phyloP scores from a whole-genome alignment of 2,113 vertebrate species.

The Larimichthys crocea region DNA sequence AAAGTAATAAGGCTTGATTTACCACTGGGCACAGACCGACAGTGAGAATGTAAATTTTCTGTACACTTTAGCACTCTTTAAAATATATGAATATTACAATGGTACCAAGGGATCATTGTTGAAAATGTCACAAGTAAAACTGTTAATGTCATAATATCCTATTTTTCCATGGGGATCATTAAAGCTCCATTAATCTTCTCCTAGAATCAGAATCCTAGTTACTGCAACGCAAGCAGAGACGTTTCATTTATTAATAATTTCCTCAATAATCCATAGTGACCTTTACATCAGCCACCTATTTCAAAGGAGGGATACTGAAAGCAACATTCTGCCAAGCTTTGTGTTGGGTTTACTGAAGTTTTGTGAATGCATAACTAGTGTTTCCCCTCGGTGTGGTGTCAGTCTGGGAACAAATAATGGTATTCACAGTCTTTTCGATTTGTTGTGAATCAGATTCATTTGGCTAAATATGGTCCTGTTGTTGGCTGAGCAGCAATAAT shows the following conservation, averaged over 20 bases:
- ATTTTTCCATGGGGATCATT: conserved; percentile 55
- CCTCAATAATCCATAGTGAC: conserved; percentile 57
- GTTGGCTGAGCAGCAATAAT: background rate
- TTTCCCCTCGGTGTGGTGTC: background rate
- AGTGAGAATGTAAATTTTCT: background rate
- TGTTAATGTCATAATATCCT: conserved; percentile 51
- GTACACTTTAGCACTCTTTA: conserved; percentile 3
- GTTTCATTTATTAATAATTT: conserved; percentile 48
- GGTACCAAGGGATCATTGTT: conserved; percentile 12
- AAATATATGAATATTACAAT: conserved; percentile 35
- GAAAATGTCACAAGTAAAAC: conserved; percentile 64
- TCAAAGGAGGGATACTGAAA: background rate
- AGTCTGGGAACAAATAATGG: background rate
- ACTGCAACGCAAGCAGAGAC: conserved; percentile 29
- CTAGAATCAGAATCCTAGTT: background rate
- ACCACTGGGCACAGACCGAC: background rate
- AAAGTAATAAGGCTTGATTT: conserved; percentile 40
- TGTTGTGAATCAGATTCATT: background rate
- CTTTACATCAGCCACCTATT: conserved; percentile 35
- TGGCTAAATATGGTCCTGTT: background rate
- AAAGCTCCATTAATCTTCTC: conserved; percentile 53
- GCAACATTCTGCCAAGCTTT: background rate
- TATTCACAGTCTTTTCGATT: background rate
- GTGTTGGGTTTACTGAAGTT: background rate
- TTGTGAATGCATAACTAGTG: background rate